A percentile compares a stretch with the other conserved stretches of the same genome.
These are phyloP conservation scores for Catharus minimus DNA, from an alignment of 2,113 vertebrate species.

Conservation along the genomic window DNA sequence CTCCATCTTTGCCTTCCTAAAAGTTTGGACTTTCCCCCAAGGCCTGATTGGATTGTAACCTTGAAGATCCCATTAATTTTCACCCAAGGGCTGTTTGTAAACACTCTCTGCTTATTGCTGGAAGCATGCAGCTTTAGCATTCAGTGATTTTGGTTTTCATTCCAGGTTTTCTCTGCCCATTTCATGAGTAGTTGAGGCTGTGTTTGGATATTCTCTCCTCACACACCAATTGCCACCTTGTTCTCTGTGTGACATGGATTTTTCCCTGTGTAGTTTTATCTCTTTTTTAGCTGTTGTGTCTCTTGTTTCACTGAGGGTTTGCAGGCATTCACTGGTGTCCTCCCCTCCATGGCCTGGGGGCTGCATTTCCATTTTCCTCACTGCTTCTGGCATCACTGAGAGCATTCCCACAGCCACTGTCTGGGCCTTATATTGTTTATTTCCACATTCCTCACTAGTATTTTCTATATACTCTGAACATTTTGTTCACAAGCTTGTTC, in stretches of 20 bases:
- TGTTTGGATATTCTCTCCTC: not conserved
- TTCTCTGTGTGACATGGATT: not conserved
- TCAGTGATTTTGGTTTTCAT: not conserved
- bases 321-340: not conserved
- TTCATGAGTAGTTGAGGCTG: not conserved
- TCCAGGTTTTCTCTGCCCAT: not conserved
- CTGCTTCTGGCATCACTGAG: not conserved
- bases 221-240: not conserved
- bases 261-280: not conserved
- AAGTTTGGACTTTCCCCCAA: not conserved
- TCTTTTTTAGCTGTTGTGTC: not conserved
- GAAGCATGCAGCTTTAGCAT: not conserved
- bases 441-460: not conserved
- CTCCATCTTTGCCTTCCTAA: not conserved
- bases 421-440: not conserved
- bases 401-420: not conserved
- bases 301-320: not conserved
- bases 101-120: not conserved
- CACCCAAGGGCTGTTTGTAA: not conserved
- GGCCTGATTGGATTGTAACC: not conserved
- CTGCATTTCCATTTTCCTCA: not conserved
- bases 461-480: not conserved
- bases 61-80: not conserved
- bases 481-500: not conserved
- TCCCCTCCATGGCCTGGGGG: not conserved